phyloP scores from a whole-genome alignment of 1,140 invertebrate genomes.

The Macrobrachium nipponense region DNA sequence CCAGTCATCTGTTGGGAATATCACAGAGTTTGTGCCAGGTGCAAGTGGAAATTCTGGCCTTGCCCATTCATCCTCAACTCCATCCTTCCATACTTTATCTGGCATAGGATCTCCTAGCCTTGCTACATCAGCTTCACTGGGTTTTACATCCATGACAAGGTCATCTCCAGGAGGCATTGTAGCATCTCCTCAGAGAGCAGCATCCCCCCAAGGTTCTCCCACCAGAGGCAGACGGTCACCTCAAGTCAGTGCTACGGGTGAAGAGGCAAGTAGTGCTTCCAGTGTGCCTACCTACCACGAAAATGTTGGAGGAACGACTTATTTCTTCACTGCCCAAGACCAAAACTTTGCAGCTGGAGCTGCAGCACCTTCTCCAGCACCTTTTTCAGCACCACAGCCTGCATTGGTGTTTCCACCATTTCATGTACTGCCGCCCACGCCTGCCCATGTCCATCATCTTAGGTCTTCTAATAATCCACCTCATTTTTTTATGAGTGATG shows the following conservation, averaged over 20 bases:
- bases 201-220: conserved; percentile 57
- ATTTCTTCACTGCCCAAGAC: conserved; percentile 81
- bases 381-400: conserved; percentile 38
- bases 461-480: conserved; percentile 66
- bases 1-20: conserved; percentile 48
- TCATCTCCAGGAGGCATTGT: conserved; percentile 44
- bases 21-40: conserved; percentile 49
- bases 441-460: conserved; percentile 58
- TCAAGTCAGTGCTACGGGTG: conserved; percentile 12
- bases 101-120: conserved; percentile 44
- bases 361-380: conserved; percentile 67
- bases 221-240: conserved; percentile 45
- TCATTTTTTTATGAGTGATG: conserved; percentile 81
- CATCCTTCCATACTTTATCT: conserved; percentile 63
- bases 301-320: conserved; percentile 93
- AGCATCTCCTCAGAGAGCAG: conserved; percentile 47
- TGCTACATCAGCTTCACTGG: conserved; percentile 41
- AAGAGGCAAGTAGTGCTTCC: conserved; percentile 37
- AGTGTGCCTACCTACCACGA: conserved; percentile 61
- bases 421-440: conserved; percentile 58
- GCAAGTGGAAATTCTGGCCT: conserved; percentile 42
- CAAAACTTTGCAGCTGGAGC: conserved; percentile 64
- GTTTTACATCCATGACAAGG: conserved; percentile 49
- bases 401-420: conserved; percentile 55
- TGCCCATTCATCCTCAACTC: conserved; percentile 63